Evolutionary conservation across 2,113 vertebrate genomes (phyloP).

Genomic region (Dicentrarchus labrax): DNA sequence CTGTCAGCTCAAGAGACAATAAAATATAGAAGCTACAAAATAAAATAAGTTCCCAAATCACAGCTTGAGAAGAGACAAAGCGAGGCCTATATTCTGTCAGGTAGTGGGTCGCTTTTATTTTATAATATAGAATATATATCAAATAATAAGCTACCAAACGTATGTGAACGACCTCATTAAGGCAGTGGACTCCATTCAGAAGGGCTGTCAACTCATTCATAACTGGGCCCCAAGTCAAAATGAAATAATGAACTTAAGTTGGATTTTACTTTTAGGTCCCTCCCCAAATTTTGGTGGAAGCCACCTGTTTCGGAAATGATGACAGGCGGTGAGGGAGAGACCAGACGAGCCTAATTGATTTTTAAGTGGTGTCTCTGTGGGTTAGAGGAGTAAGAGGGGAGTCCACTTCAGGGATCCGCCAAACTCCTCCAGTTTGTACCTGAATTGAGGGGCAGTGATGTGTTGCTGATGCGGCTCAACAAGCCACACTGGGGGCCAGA

Average conservation of each 20-base stretch:
- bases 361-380: conserved; percentile 85
- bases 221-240: no score
- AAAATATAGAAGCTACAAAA: not conserved
- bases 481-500: conserved; percentile 72
- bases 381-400: conserved; percentile 66
- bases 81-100: not conserved
- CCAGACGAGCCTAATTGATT: conserved; percentile 86
- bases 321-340: conserved; percentile 19
- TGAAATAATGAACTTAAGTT: conserved; percentile 2
- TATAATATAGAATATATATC: no score
- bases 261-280: conserved; percentile 3
- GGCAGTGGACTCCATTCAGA: not conserved
- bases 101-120: not conserved
- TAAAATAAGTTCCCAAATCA: not conserved
- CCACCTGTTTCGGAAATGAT: conserved; percentile 49
- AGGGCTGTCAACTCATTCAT: not conserved
- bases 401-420: conserved; percentile 77
- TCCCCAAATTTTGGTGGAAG: conserved; percentile 17
- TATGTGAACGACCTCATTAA: not conserved
- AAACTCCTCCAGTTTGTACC: conserved; percentile 80
- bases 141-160: not conserved
- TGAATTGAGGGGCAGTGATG: conserved; percentile 82
- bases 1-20: not conserved
- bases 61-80: not conserved
- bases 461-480: conserved; percentile 80